Base-by-base conservation (phyloP, 1,140 invertebrate species). In the Drosophila trapezifrons region DNA sequence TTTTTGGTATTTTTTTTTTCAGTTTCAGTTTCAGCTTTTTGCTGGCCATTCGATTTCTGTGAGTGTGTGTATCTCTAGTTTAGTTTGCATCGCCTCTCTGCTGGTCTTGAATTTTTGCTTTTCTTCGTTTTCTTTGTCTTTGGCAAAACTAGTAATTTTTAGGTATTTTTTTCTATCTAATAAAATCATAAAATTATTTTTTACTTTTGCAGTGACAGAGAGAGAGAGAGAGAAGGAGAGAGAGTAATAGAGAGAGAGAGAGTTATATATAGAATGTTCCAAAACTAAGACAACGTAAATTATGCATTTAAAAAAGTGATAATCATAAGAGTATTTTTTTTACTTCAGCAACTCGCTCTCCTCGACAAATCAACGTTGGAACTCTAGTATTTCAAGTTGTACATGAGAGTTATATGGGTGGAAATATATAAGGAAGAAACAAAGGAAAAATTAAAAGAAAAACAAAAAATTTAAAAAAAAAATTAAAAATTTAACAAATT, bases 1-100 rank as follows among this genome's bases (percentile, higher is more conserved):
- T 91, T 74, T 71, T 81, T n/a, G n/a, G n/a, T n/a, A n/a, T 62
- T 49, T 75, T 64, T 81, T 76, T 54, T 76, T 92, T 92, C 76
- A 85, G 80, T 92, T 82, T 76, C 75, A 80, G 84, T 78, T 78
- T 91, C 90, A 90, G 87, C 78, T 90, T 78, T 91, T 90, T 90
- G 87, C 78, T 90, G 77, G 82, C 85, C 75, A 70, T 85, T 52
- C 78, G 81, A 90, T 90, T 86, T 52, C 3, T 74, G 51, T 54
- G 64, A 66, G 56, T 58, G 70, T 80, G 74, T 64, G 57, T 57
- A 64, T 64, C 67, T 70, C 65, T 71, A 71, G 60, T 60, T 80
- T 69, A 54, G 18, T 79, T 80, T 81, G 76, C 67, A 79, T 83
- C 62, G 54, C 70, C 64, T 78, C 57, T 79, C 52, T 62, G 59